Evolutionary conservation across 1,140 invertebrate genomes (phyloP).

Genomic region (Heliconius hewitsoni): DNA sequence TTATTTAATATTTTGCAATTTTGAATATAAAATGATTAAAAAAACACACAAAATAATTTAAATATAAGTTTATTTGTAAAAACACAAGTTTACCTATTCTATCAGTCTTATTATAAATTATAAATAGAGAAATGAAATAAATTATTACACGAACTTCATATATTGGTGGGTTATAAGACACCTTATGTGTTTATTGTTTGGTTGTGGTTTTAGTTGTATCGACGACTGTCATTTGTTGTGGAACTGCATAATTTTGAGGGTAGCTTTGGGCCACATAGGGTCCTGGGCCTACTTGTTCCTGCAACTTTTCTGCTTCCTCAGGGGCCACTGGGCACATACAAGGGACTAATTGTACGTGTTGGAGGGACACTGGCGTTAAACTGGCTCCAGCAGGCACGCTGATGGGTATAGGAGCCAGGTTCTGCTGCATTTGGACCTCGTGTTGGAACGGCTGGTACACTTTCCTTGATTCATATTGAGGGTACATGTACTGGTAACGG

Average conservation of each 20-base stretch:
- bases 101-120: slow-evolving; percentile 64
- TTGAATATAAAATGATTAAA: not conserved
- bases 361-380: slow-evolving; percentile 74
- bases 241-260: slow-evolving; percentile 53
- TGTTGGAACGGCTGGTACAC: slow-evolving; percentile 68
- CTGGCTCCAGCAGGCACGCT: slow-evolving; percentile 78
- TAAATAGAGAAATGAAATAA: slow-evolving; percentile 49
- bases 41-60: slow-evolving; percentile 11
- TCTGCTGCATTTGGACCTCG: slow-evolving; percentile 60
- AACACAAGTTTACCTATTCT: slow-evolving; percentile 53
- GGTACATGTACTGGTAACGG: slow-evolving; percentile 76
- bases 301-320: slow-evolving; percentile 77
- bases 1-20: not conserved
- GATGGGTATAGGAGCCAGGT: slow-evolving; percentile 75
- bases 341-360: slow-evolving; percentile 81
- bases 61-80: slow-evolving; percentile 49
- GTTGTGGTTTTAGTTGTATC: slow-evolving; percentile 47
- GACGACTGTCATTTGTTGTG: slow-evolving; percentile 55
- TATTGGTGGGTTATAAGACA: not conserved
- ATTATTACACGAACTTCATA: slow-evolving; percentile 37
- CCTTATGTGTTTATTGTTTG: slow-evolving; percentile 46
- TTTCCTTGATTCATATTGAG: slow-evolving; percentile 68
- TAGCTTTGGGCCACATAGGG: slow-evolving; percentile 74
- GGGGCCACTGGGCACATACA: slow-evolving; percentile 82
- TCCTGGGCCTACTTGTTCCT: slow-evolving; percentile 72